These are phyloP conservation scores for Sciaenops ocellatus DNA, from an alignment of 2,797 vertebrate genomes.

Conservation along the genomic window DNA sequence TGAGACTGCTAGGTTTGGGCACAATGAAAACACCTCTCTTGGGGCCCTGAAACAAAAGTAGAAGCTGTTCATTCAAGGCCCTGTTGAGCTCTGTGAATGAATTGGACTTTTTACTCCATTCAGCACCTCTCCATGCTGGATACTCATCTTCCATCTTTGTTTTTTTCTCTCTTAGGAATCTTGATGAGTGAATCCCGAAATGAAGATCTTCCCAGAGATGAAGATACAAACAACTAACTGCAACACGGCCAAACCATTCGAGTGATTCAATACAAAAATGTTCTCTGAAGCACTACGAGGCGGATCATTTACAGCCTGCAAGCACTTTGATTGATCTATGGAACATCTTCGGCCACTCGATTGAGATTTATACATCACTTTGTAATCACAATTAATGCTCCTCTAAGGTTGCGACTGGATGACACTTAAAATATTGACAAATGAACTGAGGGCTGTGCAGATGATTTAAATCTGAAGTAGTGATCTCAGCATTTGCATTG, in stretches of 20 bases:
- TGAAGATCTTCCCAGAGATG: constrained; percentile 19
- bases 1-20: not conserved
- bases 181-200: constrained; percentile 21
- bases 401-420: constrained; percentile 25
- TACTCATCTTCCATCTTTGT: constrained; percentile 23
- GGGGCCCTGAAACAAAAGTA: not conserved
- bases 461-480: constrained; percentile 33
- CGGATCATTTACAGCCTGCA: constrained; percentile 31
- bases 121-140: constrained; percentile 22
- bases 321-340: constrained; percentile 39
- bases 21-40: constrained; percentile 1
- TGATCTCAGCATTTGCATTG: constrained; percentile 27
- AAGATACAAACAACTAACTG: constrained; percentile 21
- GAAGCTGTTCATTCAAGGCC: constrained; percentile 25
- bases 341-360: constrained; percentile 38
- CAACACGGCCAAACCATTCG: not conserved
- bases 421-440: constrained; percentile 38
- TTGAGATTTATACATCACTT: constrained; percentile 49
- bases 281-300: constrained; percentile 12
- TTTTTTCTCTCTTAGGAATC: constrained; percentile 43
- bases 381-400: constrained; percentile 47
- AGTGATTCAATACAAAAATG: constrained; percentile 6
- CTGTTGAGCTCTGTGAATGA: constrained; percentile 26
- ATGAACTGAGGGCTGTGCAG: not conserved
- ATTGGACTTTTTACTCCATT: constrained; percentile 20